phyloP scores from a whole-genome alignment of 2,888 invertebrate species.

The Tiphia femorata region DNA sequence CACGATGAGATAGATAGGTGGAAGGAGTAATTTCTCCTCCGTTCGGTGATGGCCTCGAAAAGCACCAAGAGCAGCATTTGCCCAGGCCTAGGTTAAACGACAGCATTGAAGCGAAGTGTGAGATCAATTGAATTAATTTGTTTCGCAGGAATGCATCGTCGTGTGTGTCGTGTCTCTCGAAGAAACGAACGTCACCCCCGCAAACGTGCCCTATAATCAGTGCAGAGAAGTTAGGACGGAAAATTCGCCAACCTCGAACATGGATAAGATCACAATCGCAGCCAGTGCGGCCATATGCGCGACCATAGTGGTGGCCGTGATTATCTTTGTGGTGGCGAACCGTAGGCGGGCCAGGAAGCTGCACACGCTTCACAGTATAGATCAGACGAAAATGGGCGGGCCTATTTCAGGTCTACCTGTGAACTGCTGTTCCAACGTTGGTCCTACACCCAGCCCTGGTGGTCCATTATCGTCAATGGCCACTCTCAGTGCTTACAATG shows the following conservation, averaged over 20 bases:
- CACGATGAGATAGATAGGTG: too few relatives aligned
- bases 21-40: too few relatives aligned
- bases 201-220: slow-evolving; percentile 86
- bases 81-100: not conserved
- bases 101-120: not conserved
- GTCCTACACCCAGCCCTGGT: slow-evolving; percentile 82
- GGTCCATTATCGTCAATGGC: slow-evolving; percentile 84
- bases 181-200: slow-evolving; percentile 88
- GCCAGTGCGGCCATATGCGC: slow-evolving; percentile 94
- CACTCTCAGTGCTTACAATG: slow-evolving; percentile 86
- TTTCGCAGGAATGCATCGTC: slow-evolving; percentile 86
- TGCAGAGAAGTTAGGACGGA: slow-evolving; percentile 92
- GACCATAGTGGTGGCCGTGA: slow-evolving; percentile 90
- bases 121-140: not conserved
- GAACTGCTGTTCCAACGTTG: slow-evolving; percentile 81
- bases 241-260: slow-evolving; percentile 85
- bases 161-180: slow-evolving; percentile 93
- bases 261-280: slow-evolving; percentile 95
- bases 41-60: too few relatives aligned
- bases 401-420: slow-evolving; percentile 83
- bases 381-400: slow-evolving; percentile 77
- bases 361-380: slow-evolving; percentile 75
- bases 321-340: slow-evolving; percentile 90
- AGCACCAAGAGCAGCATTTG: too few relatives aligned
- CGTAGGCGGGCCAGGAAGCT: slow-evolving; percentile 83